phyloP scores from a whole-genome alignment of 2,797 vertebrate genomes.

The Toxotes lorentzi region DNA sequence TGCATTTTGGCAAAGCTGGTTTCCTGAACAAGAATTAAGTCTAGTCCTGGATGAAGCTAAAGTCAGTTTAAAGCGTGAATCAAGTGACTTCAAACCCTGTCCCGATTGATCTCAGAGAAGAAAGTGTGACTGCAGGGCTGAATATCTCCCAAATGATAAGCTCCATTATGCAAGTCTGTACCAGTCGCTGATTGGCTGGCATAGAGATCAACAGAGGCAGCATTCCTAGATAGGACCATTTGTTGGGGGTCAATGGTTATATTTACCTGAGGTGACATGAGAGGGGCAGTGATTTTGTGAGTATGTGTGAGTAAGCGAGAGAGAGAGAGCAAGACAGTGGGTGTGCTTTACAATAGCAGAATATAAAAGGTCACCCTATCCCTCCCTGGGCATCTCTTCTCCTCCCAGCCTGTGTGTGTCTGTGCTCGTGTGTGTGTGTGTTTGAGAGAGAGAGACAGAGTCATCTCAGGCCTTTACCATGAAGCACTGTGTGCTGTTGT shows the following conservation, averaged over 20 bases:
- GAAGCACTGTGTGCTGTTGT: slow-evolving; percentile 68
- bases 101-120: slow-evolving; percentile 27
- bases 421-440: slow-evolving; percentile 10
- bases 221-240: background rate
- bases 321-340: background rate
- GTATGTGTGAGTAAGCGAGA: background rate
- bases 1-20: no score
- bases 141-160: slow-evolving; percentile 43
- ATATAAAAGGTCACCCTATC: slow-evolving; percentile 58
- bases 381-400: slow-evolving; percentile 14
- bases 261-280: slow-evolving; percentile 51
- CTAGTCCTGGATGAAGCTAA: slow-evolving; percentile 1
- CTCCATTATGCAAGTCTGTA: slow-evolving; percentile 48
- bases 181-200: slow-evolving; percentile 42
- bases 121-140: background rate
- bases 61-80: slow-evolving; percentile 25
- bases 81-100: background rate
- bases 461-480: slow-evolving; percentile 63
- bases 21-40: background rate
- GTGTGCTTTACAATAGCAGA: slow-evolving; percentile 12
- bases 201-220: slow-evolving; percentile 10
- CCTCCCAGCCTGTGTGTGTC: background rate
- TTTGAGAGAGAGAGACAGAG: slow-evolving; percentile 1
- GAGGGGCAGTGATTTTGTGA: background rate
- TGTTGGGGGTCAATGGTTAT: slow-evolving; percentile 66